These are phyloP conservation scores for Thamnaconus septentrionalis DNA, from an alignment of 2,113 vertebrate species.

Conservation along the genomic window DNA sequence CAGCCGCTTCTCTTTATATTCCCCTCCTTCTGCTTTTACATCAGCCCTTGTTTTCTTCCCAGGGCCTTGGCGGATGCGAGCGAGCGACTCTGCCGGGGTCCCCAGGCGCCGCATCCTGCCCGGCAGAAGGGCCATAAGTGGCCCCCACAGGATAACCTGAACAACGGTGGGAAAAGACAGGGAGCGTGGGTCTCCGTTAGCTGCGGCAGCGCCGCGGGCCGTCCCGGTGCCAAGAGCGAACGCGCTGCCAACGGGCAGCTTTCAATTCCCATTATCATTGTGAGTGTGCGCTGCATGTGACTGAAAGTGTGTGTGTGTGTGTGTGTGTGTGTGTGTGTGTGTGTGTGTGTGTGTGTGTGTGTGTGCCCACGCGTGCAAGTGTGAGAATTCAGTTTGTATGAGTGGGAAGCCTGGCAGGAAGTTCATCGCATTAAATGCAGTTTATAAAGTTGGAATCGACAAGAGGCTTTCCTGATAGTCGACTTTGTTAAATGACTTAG, in stretches of 20 bases:
- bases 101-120: conserved; percentile 80
- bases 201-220: conserved; percentile 27
- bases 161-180: conserved; percentile 77
- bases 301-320: conserved; percentile 24
- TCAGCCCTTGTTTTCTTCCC: conserved; percentile 77
- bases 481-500: not conserved
- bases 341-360: conserved; percentile 9
- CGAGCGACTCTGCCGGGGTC: conserved; percentile 70
- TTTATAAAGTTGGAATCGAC: not conserved
- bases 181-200: conserved; percentile 64
- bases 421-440: not conserved
- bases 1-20: conserved; percentile 67
- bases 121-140: conserved; percentile 71
- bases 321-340: too few species aligned
- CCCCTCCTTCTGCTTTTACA: conserved; percentile 66
- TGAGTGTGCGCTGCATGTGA: conserved; percentile 45
- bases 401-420: not conserved
- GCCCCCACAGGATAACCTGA: conserved; percentile 79
- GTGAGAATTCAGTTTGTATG: too few species aligned
- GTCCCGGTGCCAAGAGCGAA: conserved; percentile 57
- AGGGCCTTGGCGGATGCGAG: conserved; percentile 76
- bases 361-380: too few species aligned
- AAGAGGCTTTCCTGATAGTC: not conserved
- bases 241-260: conserved; percentile 52
- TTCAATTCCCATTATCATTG: conserved; percentile 50